Evolutionary conservation across 2,797 vertebrate genomes (phyloP), one percentile per base, ranked within the genome.

Genomic region (Malacoctenus gilli): DNA sequence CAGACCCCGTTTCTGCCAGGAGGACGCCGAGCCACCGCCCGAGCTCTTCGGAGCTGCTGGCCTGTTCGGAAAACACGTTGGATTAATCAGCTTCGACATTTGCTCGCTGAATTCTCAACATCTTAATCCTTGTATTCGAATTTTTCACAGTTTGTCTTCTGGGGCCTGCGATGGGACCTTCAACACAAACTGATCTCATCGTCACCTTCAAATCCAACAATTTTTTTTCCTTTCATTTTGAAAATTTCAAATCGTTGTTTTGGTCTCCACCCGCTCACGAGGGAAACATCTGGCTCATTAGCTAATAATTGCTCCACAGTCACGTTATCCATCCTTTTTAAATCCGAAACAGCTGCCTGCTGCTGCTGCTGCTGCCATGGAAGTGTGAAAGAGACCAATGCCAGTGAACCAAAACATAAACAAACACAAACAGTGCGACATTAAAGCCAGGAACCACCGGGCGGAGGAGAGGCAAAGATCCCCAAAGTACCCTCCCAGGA

Each of bases 21-120:
- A 99, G 89, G 50, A 99, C 91, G 3, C 97, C 97, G 1, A 99
- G 91, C 97, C 97, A 99, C 63, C 95, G 89, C 7, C 96, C 97
- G 59, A 99, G 92, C 48, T 99, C 97, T 70, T 95, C 95, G 0
- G 95, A 96, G 72, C 93, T 94, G 83, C 87, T 90, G 2, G 96
- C 95, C 97, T 99, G 22, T 10, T 12, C 19, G 4, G 23, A 22
- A 37, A 46, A 53, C 10, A 55, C 6, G 53, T 1, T 15, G 1
- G 12, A 34, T 15, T 48, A 34, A 22, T 22, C 15, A 14, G 3
- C 4, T 48, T n/a, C n/a, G n/a, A n/a, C n/a, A n/a, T n/a, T n/a
- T n/a, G n/a, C n/a, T n/a, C n/a, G n/a, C n/a, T n/a, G n/a, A n/a
- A n/a, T n/a, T n/a, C n/a, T n/a, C n/a, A n/a, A n/a, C n/a, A n/a